phyloP scores from a whole-genome alignment of 1,140 invertebrate species.

The Orchestia grillus region DNA sequence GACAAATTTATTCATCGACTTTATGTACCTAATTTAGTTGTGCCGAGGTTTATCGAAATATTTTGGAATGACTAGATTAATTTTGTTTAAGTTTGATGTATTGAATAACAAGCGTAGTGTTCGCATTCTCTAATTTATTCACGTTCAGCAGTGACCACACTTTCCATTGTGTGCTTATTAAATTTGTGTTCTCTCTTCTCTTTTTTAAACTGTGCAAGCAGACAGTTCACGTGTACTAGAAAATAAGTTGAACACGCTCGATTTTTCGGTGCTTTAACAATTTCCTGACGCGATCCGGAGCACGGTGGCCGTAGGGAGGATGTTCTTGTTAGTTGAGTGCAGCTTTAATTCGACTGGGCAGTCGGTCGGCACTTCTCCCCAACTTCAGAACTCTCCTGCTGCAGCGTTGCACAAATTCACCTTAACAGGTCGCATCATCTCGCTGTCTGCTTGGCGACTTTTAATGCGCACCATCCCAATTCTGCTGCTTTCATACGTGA shows the following conservation, averaged over 20 bases:
- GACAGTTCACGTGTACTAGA: neutral
- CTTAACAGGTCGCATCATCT: neutral
- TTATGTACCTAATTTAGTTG: neutral
- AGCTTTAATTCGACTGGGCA: neutral
- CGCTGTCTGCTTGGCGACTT: neutral
- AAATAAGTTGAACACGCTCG: neutral
- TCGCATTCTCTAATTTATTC: neutral
- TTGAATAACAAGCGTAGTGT: neutral
- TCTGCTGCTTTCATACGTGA: neutral
- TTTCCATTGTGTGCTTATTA: neutral
- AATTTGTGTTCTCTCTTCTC: neutral
- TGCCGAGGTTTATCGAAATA: neutral
- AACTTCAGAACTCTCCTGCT: neutral
- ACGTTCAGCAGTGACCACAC: too few species aligned
- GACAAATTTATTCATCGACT: neutral
- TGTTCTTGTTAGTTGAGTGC: slow-evolving; percentile 7
- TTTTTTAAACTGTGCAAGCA: neutral
- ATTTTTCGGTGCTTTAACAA: neutral
- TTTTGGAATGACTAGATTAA: neutral
- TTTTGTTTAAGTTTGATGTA: neutral
- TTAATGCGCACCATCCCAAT: neutral
- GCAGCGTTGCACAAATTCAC: neutral
- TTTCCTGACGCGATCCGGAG: neutral
- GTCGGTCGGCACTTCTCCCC: neutral
- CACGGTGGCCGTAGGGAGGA: neutral